Conservation (phyloP, 1,140 invertebrate species). For the Tetramorium alpestre region DNA sequence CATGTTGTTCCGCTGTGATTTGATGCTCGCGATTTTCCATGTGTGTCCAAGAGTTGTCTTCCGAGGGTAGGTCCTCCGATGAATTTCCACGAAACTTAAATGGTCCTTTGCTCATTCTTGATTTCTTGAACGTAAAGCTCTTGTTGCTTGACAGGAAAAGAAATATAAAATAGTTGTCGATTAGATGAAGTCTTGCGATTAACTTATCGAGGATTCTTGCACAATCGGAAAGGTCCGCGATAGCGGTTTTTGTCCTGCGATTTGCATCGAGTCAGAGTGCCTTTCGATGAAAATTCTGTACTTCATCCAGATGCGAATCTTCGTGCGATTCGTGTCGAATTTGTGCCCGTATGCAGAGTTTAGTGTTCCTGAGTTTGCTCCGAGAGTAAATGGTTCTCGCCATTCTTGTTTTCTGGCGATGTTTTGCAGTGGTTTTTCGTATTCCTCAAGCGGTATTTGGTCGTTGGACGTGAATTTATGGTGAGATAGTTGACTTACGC, state of each 20-base stretch:
- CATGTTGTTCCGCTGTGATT: conserved; percentile 32
- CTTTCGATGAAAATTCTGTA: conserved; percentile 9
- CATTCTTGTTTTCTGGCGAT: background rate
- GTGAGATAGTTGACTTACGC: background rate
- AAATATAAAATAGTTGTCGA: conserved; percentile 22
- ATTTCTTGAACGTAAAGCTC: background rate
- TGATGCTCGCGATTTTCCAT: background rate
- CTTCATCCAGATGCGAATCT: conserved; percentile 30
- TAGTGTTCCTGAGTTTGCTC: background rate
- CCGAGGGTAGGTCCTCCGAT: background rate
- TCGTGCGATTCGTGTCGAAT: conserved; percentile 7
- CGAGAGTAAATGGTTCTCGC: background rate
- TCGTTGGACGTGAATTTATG: conserved; percentile 3
- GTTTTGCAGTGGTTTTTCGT: background rate
- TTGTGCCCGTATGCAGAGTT: background rate
- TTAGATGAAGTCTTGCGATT: conserved; percentile 14
- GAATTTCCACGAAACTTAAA: background rate
- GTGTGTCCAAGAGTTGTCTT: background rate
- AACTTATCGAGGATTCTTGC: conserved; percentile 38
- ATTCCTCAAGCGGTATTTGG: background rate
- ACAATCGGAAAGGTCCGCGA: conserved; percentile 36
- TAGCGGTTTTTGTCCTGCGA: conserved; percentile 19
- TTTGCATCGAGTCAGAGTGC: background rate
- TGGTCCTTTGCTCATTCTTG: background rate
- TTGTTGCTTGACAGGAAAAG: conserved; percentile 16